A percentile compares a stretch with the other conserved stretches of the same genome.
Evolutionary conservation across 2,888 invertebrate species (phyloP).

Genomic region (Toxonevra muliebris): DNA sequence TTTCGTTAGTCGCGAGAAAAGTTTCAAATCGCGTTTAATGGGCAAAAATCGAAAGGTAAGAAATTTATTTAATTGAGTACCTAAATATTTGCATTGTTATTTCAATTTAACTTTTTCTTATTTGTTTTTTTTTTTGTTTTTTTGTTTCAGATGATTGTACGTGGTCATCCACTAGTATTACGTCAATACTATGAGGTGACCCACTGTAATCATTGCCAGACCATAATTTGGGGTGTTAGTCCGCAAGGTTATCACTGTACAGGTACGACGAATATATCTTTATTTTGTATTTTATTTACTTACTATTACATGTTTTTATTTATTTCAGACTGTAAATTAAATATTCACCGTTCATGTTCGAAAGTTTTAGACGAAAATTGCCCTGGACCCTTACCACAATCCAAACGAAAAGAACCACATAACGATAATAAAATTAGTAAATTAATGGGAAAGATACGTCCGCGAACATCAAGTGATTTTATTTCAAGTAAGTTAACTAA

Average conservation of each 20-base stretch:
- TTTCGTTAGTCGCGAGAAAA: conserved; percentile 87
- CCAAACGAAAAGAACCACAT: conserved; percentile 68
- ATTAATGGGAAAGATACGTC: conserved; percentile 73
- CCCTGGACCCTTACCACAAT: conserved; percentile 73
- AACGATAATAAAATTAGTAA: conserved; percentile 77
- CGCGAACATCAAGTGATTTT: conserved; percentile 56
- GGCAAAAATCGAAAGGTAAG: conserved; percentile 74
- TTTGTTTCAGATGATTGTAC: conserved; percentile 74
- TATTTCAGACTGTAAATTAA: conserved; percentile 79
- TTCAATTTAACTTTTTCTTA: background rate
- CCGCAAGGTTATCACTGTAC: conserved; percentile 97
- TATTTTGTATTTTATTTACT: conserved; percentile 22
- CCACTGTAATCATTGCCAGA: conserved; percentile 92
- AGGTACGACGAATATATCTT: conserved; percentile 68
- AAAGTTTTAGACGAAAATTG: conserved; percentile 83
- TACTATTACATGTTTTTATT: conserved; percentile 57
- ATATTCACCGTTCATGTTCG: conserved; percentile 86
- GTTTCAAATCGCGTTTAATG: conserved; percentile 74
- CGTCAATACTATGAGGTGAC: conserved; percentile 90
- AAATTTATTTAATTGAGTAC: background rate
- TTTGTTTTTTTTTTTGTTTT: background rate
- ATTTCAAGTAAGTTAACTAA: conserved; percentile 52
- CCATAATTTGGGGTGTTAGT: conserved; percentile 93
- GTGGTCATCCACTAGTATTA: conserved; percentile 90
- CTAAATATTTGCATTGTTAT: too few relatives aligned